These are phyloP conservation scores for Ametastegia equiseti DNA, from an alignment of 2,888 invertebrate genomes.

Conservation along the genomic window DNA sequence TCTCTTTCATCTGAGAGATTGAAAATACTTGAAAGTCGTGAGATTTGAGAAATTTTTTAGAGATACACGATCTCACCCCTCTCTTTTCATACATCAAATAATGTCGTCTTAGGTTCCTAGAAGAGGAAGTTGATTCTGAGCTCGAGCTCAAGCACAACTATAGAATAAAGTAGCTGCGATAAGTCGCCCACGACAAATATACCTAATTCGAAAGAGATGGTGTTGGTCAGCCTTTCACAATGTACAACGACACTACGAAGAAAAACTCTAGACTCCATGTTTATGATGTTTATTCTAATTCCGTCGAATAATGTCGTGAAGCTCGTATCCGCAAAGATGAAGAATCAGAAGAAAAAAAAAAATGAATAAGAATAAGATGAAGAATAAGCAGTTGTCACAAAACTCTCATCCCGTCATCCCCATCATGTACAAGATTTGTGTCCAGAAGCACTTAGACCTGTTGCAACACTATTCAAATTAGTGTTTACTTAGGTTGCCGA, in stretches of 20 bases:
- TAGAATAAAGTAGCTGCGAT: too few relatives aligned
- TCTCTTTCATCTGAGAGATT: too few relatives aligned
- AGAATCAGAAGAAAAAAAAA: neutral
- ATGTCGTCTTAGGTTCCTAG: neutral
- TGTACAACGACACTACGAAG: too few relatives aligned
- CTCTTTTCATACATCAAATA: neutral
- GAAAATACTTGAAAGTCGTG: too few relatives aligned
- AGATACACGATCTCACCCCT: neutral
- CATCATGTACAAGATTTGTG: constrained; percentile 45
- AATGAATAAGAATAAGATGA: neutral
- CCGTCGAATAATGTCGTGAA: too few relatives aligned
- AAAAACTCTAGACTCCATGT: too few relatives aligned
- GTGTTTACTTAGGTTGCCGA: constrained; percentile 19
- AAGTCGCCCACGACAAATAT: too few relatives aligned
- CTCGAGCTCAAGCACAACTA: too few relatives aligned
- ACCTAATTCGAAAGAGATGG: too few relatives aligned
- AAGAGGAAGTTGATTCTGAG: neutral
- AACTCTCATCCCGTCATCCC: neutral
- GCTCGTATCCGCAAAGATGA: too few relatives aligned
- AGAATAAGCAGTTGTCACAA: neutral
- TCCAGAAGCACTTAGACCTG: constrained; percentile 56
- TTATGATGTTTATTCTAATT: too few relatives aligned
- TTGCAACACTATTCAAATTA: constrained; percentile 47
- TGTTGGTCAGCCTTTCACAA: too few relatives aligned
- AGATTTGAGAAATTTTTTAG: neutral